Evolutionary conservation across 2,888 invertebrate genomes (phyloP).

Genomic region (Leptarthrus brevirostris): DNA sequence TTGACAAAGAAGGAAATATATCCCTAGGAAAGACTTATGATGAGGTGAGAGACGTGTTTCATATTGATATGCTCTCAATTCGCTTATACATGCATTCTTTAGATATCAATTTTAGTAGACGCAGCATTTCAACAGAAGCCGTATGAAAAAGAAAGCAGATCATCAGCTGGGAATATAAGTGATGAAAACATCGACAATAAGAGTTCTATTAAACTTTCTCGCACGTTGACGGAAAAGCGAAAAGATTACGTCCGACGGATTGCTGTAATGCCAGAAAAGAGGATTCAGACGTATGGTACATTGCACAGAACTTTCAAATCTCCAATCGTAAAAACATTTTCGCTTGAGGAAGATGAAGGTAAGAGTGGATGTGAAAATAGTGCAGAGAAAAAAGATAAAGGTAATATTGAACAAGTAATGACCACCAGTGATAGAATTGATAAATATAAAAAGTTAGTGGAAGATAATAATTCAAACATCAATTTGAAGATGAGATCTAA

Average conservation of each 20-base stretch:
- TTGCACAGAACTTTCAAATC: conserved; percentile 57
- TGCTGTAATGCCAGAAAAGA: conserved; percentile 68
- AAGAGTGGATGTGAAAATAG: conserved; percentile 51
- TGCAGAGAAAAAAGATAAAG: conserved; percentile 49
- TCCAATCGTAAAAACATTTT: conserved; percentile 56
- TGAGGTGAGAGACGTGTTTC: conserved; percentile 55
- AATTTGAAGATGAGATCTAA: conserved; percentile 5
- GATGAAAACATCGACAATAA: conserved; percentile 48
- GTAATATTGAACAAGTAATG: conserved; percentile 53
- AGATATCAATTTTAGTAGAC: conserved; percentile 59
- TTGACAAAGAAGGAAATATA: conserved; percentile 56
- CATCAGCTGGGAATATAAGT: conserved; percentile 51
- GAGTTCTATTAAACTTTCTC: conserved; percentile 70
- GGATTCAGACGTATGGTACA: conserved; percentile 56
- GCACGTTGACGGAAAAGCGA: conserved; percentile 73
- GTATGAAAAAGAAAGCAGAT: conserved; percentile 50
- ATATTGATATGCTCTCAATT: neutral
- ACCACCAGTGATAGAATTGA: conserved; percentile 48
- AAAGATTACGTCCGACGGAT: conserved; percentile 76
- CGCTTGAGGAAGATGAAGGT: conserved; percentile 53
- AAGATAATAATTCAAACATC: neutral
- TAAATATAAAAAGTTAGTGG: conserved; percentile 16
- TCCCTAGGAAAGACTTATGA: conserved; percentile 57
- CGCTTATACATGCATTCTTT: conserved; percentile 35
- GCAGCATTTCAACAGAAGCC: conserved; percentile 57